These are phyloP conservation scores for Hipposideros armiger DNA, from an alignment of 2,113 vertebrate species.

Conservation along the genomic window DNA sequence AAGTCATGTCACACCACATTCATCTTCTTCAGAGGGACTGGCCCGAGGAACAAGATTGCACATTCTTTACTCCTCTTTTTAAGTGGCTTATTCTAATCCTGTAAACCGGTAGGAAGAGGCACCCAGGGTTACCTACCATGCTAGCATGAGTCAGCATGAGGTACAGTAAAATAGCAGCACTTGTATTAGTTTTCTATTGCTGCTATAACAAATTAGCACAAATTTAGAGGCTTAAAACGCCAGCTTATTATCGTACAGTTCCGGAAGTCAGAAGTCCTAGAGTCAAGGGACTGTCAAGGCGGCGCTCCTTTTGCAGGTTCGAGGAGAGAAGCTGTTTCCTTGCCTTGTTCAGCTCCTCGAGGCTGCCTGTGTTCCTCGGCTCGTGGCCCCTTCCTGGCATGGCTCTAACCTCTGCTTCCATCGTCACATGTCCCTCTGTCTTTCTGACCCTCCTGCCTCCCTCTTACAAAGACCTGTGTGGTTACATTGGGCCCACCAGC, in stretches of 20 bases:
- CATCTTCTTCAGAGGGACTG: background rate
- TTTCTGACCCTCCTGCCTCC: background rate
- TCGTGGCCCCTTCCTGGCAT: rapidly evolving
- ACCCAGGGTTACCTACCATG: rapidly evolving
- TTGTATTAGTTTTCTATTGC: background rate
- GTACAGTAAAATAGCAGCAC: background rate
- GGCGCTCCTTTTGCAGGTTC: background rate
- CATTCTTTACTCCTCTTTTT: background rate
- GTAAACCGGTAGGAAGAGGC: background rate
- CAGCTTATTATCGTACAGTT: background rate
- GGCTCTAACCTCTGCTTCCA: background rate
- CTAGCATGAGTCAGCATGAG: background rate
- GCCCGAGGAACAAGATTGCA: background rate
- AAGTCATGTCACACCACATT: background rate
- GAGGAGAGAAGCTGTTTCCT: background rate
- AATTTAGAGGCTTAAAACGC: background rate
- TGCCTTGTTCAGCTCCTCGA: background rate
- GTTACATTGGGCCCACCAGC: too few species aligned
- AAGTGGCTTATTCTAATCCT: background rate
- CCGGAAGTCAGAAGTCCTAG: background rate
- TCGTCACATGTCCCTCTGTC: rapidly evolving
- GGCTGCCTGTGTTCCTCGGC: background rate
- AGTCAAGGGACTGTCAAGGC: too few species aligned
- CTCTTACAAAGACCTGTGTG: background rate
- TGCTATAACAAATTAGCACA: background rate